These are phyloP conservation scores for Rotaria macrura DNA, from an alignment of 2,888 invertebrate species.

Conservation along the genomic window DNA sequence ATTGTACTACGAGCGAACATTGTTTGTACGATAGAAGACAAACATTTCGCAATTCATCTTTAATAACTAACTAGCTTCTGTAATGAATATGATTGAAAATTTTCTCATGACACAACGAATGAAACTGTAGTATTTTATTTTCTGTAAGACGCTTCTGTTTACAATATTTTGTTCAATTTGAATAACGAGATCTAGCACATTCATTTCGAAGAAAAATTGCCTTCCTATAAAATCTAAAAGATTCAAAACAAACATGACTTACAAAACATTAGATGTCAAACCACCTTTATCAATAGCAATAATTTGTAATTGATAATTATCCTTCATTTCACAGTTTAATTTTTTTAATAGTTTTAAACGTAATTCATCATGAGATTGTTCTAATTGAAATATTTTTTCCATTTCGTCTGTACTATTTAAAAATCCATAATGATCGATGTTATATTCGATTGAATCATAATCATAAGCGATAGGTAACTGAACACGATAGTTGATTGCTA, in stretches of 20 bases:
- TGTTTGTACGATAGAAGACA: too few relatives aligned
- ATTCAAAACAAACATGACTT: not conserved
- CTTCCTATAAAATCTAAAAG: too few relatives aligned
- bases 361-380: not conserved
- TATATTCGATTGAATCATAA: not conserved
- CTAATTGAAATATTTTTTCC: not conserved
- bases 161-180: too few relatives aligned
- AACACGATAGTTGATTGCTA: not conserved
- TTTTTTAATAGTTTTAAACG: not conserved
- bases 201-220: too few relatives aligned
- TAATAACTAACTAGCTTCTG: too few relatives aligned
- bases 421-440: not conserved
- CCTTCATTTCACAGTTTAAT: not conserved
- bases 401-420: not conserved
- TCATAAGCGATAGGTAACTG: slow-evolving; percentile 1
- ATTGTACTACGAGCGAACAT: too few relatives aligned
- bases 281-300: slow-evolving; percentile 8
- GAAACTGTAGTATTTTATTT: too few relatives aligned
- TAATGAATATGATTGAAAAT: too few relatives aligned
- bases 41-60: too few relatives aligned
- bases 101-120: too few relatives aligned
- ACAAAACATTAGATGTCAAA: not conserved
- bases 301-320: not conserved
- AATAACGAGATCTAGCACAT: too few relatives aligned
- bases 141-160: too few relatives aligned